Base-by-base conservation (phyloP, 2,888 invertebrate species). In the Phorcus lineatus region DNA sequence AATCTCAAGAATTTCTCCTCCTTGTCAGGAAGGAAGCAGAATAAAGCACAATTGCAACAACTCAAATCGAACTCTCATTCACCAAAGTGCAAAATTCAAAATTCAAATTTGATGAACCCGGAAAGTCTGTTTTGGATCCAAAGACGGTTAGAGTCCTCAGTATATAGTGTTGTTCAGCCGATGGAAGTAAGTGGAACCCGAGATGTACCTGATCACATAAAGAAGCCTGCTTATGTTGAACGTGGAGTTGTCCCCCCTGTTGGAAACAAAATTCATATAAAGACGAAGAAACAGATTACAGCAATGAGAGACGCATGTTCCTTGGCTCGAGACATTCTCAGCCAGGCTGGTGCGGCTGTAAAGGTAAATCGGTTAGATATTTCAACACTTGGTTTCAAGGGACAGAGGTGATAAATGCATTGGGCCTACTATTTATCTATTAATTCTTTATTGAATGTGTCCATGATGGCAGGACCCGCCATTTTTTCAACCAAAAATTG, bases 241-340 rank as follows among this genome's bases (percentile, higher is more conserved):
- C 80, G 81, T 22, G 86, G 86, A 53, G 74, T 66, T 6, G 22
- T 66, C n/a, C 70, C 52, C 55, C 70, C 55, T 52, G 47, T 53
- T 36, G 78, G 78, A 19, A 52, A 24, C 9, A 67, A 80, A 9
- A 82, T 87, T 80, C 91, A 90, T 80, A 87, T 90, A 0, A 90
- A 91, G 80, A 86, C 83, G 17, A 57, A 80, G 11, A 78, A 81
- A 22, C 88, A 91, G 81, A 88, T 91, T 53, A 47, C 83, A n/a
- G 84, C 85, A 17, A 86, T 90, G 84, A 83, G 88, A 76, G 81
- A 85, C 52, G 86, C 90, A 11, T 90, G 91, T 80, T 79, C 82
- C 62, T 80, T 91, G 57, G 91, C 91, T 13, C 84, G 88, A 31
- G 82, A 84, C 40, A 85, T 91, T 47, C 84, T 91, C 9, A 74